Conservation (phyloP, 2,797 vertebrate species). For the Rhinatrema bivittatum region DNA sequence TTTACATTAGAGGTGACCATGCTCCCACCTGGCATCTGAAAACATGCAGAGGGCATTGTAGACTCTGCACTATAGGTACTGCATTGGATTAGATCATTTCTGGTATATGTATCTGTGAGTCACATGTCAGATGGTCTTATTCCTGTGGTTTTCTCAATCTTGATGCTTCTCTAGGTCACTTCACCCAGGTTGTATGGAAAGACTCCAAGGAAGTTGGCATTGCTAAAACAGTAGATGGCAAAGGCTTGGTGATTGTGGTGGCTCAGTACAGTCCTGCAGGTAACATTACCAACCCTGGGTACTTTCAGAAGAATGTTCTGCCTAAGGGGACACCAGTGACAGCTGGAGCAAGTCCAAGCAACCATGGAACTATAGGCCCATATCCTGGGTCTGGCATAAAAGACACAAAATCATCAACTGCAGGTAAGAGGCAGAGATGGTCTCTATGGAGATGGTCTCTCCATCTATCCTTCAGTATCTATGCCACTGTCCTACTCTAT, state of each 20-base stretch:
- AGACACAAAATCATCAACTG: not conserved
- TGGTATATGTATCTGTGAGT: no score
- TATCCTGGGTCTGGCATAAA: not conserved
- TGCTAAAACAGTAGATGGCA: conserved; percentile 81
- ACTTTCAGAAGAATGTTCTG: conserved; percentile 90
- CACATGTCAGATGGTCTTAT: no score
- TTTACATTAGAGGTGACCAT: no score
- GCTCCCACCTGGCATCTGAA: no score
- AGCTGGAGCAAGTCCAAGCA: not conserved
- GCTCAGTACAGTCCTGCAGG: conserved; percentile 91
- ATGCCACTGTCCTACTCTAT: no score
- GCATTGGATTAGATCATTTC: no score
- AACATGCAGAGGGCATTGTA: no score
- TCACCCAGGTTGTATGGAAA: conserved; percentile 97
- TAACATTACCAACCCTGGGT: conserved; percentile 89
- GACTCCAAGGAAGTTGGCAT: conserved; percentile 81
- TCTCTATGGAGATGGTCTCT: no score
- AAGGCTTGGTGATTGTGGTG: conserved; percentile 92
- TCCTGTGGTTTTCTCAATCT: no score
- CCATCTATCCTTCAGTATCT: no score
- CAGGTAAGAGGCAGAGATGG: no score
- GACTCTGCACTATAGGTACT: no score
- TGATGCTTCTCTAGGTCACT: conserved; percentile 80
- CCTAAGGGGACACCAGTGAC: conserved; percentile 32
- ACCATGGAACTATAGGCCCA: not conserved